Base-by-base conservation (phyloP, 2,797 vertebrate genomes). In the Aphelocoma californica region DNA sequence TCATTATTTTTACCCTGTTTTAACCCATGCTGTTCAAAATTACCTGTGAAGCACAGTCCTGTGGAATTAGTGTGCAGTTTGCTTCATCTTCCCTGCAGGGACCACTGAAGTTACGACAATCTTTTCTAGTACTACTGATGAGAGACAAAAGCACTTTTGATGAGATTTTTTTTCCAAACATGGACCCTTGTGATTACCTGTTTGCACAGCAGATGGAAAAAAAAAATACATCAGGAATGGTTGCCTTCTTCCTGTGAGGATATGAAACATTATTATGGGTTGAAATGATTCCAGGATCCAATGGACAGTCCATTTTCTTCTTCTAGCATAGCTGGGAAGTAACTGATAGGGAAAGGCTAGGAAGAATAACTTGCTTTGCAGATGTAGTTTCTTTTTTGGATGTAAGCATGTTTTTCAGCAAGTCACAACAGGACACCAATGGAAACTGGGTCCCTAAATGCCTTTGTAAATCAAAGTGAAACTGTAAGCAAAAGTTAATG, bases 401-500 rank as follows among this genome's bases (percentile, higher is more conserved):
- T 29, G 16, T 18, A 61, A 36, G 32, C 8, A n/a, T 36, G 4
- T n/a, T 86, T 84, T 81, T 86, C 86, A 65, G 66, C 38, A 84
- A 84, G 64, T 75, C 56, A 81, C 70, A 85, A 77, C 32, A 61
- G 70, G 44, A 81, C 54, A 66, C 8, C 25, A 21, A 6, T 70
- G 40, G 73, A 93, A 95, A 79, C 5, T 32, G n/a, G 12, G 36
- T 92, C 80, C 88, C 62, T 88, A 84, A 90, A 75, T 90, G 88
- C 40, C 58, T 81, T 79, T 82, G 58, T 80, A 92, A 92, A 84
- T 88, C 47, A 50, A 88, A 93, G 45, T 53, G 78, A 88, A 92
- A 87, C 50, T 69, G 12, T 74, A 83, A 92, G 61, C 71, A 42
- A 88, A 93, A 96, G 47, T 71, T 91, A 93, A 94, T 83, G 65